Evolutionary conservation across 2,888 invertebrate species (phyloP).

Genomic region (Latheticus oryzae): DNA sequence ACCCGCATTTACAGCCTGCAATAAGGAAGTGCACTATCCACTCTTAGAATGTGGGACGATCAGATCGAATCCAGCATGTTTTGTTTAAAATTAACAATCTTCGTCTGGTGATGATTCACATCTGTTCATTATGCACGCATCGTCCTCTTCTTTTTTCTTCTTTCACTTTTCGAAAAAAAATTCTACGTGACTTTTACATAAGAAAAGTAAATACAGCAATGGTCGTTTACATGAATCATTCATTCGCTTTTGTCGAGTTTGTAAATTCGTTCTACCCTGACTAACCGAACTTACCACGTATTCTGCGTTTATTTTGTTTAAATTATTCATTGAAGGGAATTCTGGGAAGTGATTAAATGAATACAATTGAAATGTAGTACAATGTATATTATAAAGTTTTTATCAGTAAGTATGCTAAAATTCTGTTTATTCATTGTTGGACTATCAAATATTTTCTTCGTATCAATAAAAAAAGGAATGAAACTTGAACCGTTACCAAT

Average conservation of each 20-base stretch:
- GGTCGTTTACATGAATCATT: constrained; percentile 27
- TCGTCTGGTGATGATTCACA: too few species aligned
- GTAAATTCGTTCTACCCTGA: constrained; percentile 22
- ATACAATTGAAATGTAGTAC: too few species aligned
- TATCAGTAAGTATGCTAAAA: neutral
- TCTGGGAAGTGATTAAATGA: constrained; percentile 27
- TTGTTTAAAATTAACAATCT: constrained; percentile 1
- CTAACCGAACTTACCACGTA: too few species aligned
- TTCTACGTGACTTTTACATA: constrained; percentile 4
- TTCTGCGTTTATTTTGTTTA: constrained; percentile 24
- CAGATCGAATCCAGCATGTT: neutral
- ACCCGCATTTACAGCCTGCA: constrained; percentile 9
- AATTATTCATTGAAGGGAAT: constrained; percentile 20
- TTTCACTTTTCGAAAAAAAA: constrained; percentile 9
- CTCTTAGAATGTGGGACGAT: constrained; percentile 16
- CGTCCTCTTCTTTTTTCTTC: too few species aligned
- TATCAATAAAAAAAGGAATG: too few species aligned
- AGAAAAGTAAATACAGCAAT: constrained; percentile 9
- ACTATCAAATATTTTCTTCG: too few species aligned
- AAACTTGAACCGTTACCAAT: too few species aligned
- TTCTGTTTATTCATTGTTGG: too few species aligned
- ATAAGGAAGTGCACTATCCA: constrained; percentile 13
- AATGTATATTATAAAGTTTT: too few species aligned
- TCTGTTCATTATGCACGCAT: too few species aligned
- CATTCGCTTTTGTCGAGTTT: constrained; percentile 22